A percentile compares a stretch with the other conserved stretches of the same genome.
Evolutionary conservation across 2,113 vertebrate genomes (phyloP).

Genomic region (Proterorhinus semilunaris): DNA sequence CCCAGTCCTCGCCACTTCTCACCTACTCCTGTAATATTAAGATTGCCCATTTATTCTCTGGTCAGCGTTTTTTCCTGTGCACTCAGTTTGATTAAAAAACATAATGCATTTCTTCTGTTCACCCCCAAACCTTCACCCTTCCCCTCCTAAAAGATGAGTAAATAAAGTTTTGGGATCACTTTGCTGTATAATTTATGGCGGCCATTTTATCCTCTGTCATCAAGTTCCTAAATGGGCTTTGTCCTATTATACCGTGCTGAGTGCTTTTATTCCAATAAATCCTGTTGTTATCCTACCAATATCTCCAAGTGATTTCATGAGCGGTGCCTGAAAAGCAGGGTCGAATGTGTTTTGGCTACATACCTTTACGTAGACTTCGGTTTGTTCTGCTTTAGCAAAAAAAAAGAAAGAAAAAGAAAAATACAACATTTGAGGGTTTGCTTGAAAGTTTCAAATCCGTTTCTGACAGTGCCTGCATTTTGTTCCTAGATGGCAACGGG

Average conservation of each 20-base stretch:
- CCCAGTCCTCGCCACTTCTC: constrained; percentile 16
- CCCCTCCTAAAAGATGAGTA: constrained; percentile 30
- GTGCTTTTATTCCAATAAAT: constrained; percentile 66
- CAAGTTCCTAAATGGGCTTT: constrained; percentile 52
- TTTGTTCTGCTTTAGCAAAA: no score
- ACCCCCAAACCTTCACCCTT: constrained; percentile 22
- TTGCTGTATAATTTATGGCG: constrained; percentile 24
- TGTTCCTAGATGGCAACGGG: no score
- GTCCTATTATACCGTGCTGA: constrained; percentile 50
- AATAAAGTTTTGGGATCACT: constrained; percentile 57
- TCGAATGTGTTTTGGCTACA: constrained; percentile 4
- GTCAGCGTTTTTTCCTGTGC: constrained; percentile 67
- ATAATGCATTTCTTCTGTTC: constrained; percentile 58
- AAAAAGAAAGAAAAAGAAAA: no score
- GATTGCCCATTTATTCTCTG: constrained; percentile 38
- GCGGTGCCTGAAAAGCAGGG: constrained; percentile 12
- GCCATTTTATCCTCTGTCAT: constrained; percentile 12
- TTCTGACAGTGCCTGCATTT: no score
- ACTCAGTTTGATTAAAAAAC: constrained; percentile 70
- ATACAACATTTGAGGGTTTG: no score
- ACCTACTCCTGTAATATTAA: constrained; percentile 25
- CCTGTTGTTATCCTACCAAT: constrained; percentile 61
- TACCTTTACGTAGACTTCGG: no score
- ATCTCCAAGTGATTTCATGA: constrained; percentile 63
- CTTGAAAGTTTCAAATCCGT: no score